Percentiles rank a stretch among this genome's conserved stretches.
Conservation (phyloP, 2,888 invertebrate genomes). For the Hydropsyche betteni region DNA sequence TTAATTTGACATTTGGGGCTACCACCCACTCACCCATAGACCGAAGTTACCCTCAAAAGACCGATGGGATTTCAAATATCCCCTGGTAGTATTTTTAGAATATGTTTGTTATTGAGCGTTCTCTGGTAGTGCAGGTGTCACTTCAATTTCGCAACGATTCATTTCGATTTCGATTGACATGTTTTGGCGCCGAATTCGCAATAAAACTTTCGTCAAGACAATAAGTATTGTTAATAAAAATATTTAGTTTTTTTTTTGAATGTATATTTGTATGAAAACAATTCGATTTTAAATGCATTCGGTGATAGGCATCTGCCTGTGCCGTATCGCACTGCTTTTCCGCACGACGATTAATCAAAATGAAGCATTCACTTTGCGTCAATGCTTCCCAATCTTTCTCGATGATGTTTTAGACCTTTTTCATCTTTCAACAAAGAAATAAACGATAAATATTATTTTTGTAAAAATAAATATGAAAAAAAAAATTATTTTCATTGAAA, state of each 20-base stretch:
- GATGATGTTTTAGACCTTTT: too few relatives aligned
- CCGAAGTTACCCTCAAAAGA: constrained; percentile 6
- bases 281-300: constrained; percentile 28
- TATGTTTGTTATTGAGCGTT: not conserved
- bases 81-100: not conserved
- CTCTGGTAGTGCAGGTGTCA: not conserved
- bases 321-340: constrained; percentile 25
- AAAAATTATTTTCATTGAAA: too few relatives aligned
- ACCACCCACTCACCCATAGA: constrained; percentile 20
- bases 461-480: too few relatives aligned
- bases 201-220: too few relatives aligned
- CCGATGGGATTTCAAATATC: constrained; percentile 9
- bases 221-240: too few relatives aligned
- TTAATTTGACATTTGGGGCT: constrained; percentile 51
- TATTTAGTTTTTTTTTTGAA: too few relatives aligned
- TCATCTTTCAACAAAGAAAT: too few relatives aligned
- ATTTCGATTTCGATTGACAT: too few relatives aligned
- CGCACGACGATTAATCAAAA: constrained; percentile 29
- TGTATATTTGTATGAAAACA: not conserved
- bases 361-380: constrained; percentile 8
- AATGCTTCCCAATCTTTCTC: constrained; percentile 2
- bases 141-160: not conserved
- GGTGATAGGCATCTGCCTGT: constrained; percentile 29
- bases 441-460: too few relatives aligned
- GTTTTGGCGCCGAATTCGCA: too few relatives aligned